Base-by-base conservation (phyloP, 2,113 vertebrate species). In the Desmodus rotundus region DNA sequence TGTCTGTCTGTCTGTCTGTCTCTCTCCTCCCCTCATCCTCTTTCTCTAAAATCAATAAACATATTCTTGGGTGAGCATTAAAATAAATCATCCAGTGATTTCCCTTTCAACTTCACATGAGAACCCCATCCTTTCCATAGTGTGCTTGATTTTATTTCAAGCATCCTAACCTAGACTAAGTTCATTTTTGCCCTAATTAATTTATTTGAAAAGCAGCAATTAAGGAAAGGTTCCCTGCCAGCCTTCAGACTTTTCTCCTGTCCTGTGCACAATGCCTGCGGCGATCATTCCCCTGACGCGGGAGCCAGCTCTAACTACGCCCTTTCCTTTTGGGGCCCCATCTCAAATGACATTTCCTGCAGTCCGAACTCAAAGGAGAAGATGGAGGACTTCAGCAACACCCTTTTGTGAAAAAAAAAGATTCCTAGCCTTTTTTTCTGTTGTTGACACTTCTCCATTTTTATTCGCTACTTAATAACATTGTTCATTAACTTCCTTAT, bases 121-220 rank as follows among this genome's bases (percentile, higher is more conserved):
- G 82, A 89, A 14, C 33, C 7, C 22, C 24, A 33, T 78, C 54
- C 22, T 70, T 68, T 47, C 68, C 16, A 47, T 76, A 16, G 1
- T 72, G 19, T 82, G 22, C 26, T 94, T 78, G 58, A 38, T 63
- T 78, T 83, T 87, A 45, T 83, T 91, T 73, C 22, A 86, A 26
- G 24, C 41, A 56, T 63, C 38, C 38, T 93, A 76, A 93, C 63
- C 22, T 72, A 93, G 85, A 38, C 33, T 45, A 88, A 89, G 7
- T 13, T 78, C 63, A 83, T 86, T 83, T 92, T 61, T 90, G 26
- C 47, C 41, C 5, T 89, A 17, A 31, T 72, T 76, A 31, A 74
- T 74, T 92, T 89, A 94, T 76, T 91, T 86, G 68, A 63, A 86
- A 91, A 93, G 22, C 17, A 83, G 68, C 50, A 80, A 90, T 90